Evolutionary conservation across 2,888 invertebrate genomes (phyloP).

Genomic region (Germaria angustata): DNA sequence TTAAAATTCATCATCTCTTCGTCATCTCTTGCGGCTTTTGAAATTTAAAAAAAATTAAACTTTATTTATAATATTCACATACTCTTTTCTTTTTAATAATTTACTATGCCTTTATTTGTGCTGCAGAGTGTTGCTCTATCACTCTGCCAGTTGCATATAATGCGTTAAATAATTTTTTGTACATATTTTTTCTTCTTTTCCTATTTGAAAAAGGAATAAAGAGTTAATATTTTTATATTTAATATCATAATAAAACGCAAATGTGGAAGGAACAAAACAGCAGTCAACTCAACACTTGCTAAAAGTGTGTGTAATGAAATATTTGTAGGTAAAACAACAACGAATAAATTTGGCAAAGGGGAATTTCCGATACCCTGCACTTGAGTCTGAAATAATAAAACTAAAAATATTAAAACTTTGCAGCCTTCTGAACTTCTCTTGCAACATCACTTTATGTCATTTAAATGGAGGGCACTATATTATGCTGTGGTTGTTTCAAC

Average conservation of each 20-base stretch:
- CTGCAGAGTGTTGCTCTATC: conserved; percentile 3
- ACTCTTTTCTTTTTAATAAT: background rate
- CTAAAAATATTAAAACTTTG: no score
- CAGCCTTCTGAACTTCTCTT: no score
- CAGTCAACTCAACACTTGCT: background rate
- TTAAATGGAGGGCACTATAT: no score
- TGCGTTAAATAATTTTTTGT: conserved; percentile 35
- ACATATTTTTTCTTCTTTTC: background rate
- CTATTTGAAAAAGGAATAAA: background rate
- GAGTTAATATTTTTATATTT: conserved; percentile 34
- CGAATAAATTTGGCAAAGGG: background rate
- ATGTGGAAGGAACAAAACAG: conserved; percentile 7
- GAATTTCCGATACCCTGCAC: background rate
- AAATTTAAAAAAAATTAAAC: background rate
- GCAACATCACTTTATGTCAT: no score
- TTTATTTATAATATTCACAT: background rate
- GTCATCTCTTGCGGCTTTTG: no score
- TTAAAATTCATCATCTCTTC: no score
- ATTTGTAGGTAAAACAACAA: no score
- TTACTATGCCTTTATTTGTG: background rate
- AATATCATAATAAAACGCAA: conserved; percentile 62
- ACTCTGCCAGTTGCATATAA: conserved; percentile 26
- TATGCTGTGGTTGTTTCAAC: no score
- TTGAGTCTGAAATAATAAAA: no score
- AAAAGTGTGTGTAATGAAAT: background rate